Evolutionary conservation across 2,797 vertebrate genomes (phyloP), one percentile per base, ranked within the genome.

Genomic region (Notolepis coatsorum): DNA sequence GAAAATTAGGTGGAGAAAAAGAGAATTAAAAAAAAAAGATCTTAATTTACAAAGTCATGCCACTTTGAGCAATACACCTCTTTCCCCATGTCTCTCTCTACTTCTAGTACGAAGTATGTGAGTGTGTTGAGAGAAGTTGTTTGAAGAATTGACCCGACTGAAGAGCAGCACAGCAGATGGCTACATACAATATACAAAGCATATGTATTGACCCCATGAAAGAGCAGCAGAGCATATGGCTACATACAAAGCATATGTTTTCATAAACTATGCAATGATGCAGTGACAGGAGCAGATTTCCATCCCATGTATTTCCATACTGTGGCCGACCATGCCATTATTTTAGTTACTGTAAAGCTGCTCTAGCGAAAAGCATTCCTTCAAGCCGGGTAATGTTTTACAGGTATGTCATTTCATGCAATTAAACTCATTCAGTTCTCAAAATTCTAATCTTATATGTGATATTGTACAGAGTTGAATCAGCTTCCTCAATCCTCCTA

Each of bases 231-330:
- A 63, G 0, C 80, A 85, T 81, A 89, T 79, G 84, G 82, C 63
- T 21, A 13, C 73, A 75, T 25, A 39, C 30, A 60, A 63, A 84
- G 42, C 78, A 84, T 81, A 81, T 82, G 77, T 55, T 54, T 62
- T 77, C 73, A 86, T 87, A 51, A 86, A 85, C 49, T 54, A 79
- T 81, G 79, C 59, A 80, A 61, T 63, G 21, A 77, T 49, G 43
- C 38, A 61, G 48, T 0, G 20, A 48, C 8, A 52, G 6, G 28
- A 38, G 57, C 63, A 61, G 49, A 65, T 30, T 33, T 33, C 8
- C 50, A 21, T 45, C 39, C 37, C 20, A 52, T 20, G 30, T 7
- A 1, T 49, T 58, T 60, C 20, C 64, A 68, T 43, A 15, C 6
- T 28, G 51, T 5, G 31, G 20, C 0, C 43, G 4, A 21, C 5